A percentile compares a stretch with the other conserved stretches of the same genome.
Evolutionary conservation across 2,888 invertebrate genomes (phyloP).

Genomic region (Lasioglossum morio): DNA sequence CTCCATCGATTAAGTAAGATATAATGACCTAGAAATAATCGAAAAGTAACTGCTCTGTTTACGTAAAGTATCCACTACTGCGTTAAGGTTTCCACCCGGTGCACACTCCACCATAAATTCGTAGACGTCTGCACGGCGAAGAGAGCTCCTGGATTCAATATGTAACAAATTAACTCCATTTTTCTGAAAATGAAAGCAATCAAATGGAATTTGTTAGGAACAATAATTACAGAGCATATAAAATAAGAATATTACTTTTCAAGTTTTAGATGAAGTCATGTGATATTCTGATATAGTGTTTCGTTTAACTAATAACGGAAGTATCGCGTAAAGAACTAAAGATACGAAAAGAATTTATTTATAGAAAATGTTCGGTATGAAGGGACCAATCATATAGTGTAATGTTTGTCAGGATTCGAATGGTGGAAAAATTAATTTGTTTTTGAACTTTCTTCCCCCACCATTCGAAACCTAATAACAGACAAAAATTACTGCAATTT

Average conservation of each 20-base stretch:
- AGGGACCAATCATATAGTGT: no score
- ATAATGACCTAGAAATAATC: constrained; percentile 89
- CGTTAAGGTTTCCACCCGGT: constrained; percentile 90
- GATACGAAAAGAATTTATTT: no score
- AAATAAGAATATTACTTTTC: not conserved
- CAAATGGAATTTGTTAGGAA: not conserved
- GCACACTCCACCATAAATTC: constrained; percentile 98
- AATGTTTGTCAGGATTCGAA: no score
- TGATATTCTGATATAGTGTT: not conserved
- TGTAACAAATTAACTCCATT: constrained; percentile 92
- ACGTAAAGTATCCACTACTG: constrained; percentile 91
- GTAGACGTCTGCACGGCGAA: constrained; percentile 90
- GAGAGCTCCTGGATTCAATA: constrained; percentile 97
- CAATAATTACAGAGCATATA: not conserved
- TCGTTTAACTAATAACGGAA: no score
- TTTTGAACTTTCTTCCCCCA: no score
- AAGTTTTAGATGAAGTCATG: no score
- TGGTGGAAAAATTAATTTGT: no score
- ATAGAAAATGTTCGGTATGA: no score
- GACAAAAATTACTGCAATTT: no score
- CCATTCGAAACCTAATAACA: no score
- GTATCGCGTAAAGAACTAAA: no score
- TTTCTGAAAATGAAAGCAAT: constrained; percentile 75
- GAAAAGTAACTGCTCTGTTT: constrained; percentile 92
- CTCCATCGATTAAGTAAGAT: not conserved